Evolutionary conservation across 2,797 vertebrate genomes (phyloP), one percentile per base, ranked within the genome.

Genomic region (Tadarida brasiliensis): DNA sequence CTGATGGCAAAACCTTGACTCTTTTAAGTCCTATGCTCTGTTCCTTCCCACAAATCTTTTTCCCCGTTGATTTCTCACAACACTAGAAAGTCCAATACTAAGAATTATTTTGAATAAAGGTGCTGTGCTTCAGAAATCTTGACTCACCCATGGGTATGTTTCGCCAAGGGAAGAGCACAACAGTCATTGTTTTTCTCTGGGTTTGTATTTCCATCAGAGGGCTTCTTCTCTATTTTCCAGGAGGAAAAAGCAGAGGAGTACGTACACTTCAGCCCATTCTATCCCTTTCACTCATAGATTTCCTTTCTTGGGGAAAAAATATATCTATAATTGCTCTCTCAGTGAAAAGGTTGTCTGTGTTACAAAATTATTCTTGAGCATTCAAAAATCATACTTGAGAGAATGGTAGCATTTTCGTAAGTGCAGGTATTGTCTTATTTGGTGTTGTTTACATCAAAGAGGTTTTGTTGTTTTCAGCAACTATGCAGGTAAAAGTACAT

Each of bases 91-190:
- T 56, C 49, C 22, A 54, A 12, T 44, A 28, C 15, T 83, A 30
- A 56, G 5, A 74, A 59, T 59, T 28, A 12, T 65, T 96, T 86
- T 44, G 63, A 78, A 11, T 47, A 82, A 95, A 81, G 7, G 73
- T 61, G 7, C 30, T 30, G 16, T 87, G 54, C 54, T 56, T 96
- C 86, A 63, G 71, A 96, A 92, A 80, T 78, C 44, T 91, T 59
- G 51, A 33, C 11, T 67, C 67, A 70, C 1, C 20, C 30, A 20
- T 17, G 11, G 4, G 35, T 22, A 24, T 22, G 5, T 90, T 59
- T 30, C 54, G 59, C 68, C 59, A 35, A 39, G n/a, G 16, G 51
- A 85, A 87, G 17, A 35, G 0, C 14, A 73, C 3, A 1, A 3
- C 22, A 19, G 74, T 57, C 44, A 15, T 1, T 78, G 24, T 63